These are phyloP conservation scores for Phalera bucephala DNA, from an alignment of 2,888 invertebrate genomes.

Conservation along the genomic window DNA sequence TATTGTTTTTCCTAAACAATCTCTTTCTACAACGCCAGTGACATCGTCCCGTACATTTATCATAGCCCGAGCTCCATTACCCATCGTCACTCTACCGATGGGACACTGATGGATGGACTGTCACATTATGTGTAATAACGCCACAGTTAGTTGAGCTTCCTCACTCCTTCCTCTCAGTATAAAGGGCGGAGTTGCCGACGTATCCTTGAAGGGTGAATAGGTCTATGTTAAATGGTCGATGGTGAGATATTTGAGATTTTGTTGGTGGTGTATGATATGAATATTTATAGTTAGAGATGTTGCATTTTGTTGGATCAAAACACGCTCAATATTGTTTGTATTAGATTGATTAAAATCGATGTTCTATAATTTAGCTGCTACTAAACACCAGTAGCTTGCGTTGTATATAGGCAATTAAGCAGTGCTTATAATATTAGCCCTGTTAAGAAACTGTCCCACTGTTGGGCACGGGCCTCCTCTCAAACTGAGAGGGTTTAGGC, in stretches of 20 bases:
- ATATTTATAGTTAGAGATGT: not conserved
- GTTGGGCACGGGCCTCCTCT: too few relatives aligned
- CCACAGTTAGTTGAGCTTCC: not conserved
- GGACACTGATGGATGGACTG: constrained; percentile 5
- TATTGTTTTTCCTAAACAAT: not conserved
- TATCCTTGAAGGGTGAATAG: not conserved
- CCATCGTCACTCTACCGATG: constrained; percentile 1
- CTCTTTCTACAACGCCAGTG: not conserved
- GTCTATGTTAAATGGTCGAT: not conserved
- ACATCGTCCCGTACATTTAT: not conserved
- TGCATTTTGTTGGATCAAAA: too few relatives aligned
- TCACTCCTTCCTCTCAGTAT: not conserved
- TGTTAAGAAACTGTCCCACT: too few relatives aligned
- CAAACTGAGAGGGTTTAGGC: too few relatives aligned
- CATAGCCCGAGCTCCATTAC: not conserved
- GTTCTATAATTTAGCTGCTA: too few relatives aligned
- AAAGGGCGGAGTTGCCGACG: not conserved
- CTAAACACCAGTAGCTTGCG: too few relatives aligned
- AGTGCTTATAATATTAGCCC: too few relatives aligned
- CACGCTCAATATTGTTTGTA: too few relatives aligned
- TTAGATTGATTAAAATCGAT: too few relatives aligned
- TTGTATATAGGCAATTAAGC: too few relatives aligned
- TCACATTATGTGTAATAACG: constrained; percentile 5
- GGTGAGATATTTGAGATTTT: not conserved
- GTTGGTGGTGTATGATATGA: not conserved